Evolutionary conservation across 2,888 invertebrate genomes (phyloP).

Genomic region (Apamea epomidion): DNA sequence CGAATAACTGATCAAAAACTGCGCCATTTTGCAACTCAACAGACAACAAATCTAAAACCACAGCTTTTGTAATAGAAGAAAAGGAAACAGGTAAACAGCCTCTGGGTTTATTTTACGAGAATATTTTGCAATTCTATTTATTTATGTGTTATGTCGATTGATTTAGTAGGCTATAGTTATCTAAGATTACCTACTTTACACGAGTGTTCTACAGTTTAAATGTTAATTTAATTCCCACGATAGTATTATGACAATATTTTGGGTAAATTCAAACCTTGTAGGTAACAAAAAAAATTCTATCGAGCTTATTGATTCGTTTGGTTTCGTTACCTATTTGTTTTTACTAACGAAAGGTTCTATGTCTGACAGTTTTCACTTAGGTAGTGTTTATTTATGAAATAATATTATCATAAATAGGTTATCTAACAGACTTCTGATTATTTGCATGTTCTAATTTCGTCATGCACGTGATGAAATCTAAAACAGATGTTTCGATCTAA

Average conservation of each 20-base stretch:
- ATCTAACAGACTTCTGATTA: neutral
- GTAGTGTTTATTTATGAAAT: neutral
- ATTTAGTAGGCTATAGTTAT: neutral
- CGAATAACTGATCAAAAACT: slow-evolving; percentile 26
- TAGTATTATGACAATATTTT: neutral
- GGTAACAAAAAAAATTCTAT: neutral
- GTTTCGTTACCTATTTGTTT: neutral
- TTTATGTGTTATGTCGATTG: neutral
- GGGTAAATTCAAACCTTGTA: neutral
- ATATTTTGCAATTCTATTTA: slow-evolving; percentile 9
- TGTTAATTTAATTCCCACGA: neutral
- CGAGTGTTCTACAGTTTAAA: neutral
- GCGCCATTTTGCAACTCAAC: slow-evolving; percentile 43
- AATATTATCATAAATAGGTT: neutral
- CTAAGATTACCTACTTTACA: neutral
- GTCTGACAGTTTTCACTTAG: neutral
- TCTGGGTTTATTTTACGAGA: neutral
- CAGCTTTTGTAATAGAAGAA: slow-evolving; percentile 35
- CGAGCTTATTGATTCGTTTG: neutral
- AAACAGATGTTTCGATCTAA: neutral
- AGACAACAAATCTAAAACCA: slow-evolving; percentile 40
- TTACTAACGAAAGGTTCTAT: neutral
- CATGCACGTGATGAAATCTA: neutral
- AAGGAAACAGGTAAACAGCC: slow-evolving; percentile 48
- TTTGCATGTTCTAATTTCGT: slow-evolving; percentile 8